Conservation (phyloP, 2,888 invertebrate species). For the Linhomoeus sp. region DNA sequence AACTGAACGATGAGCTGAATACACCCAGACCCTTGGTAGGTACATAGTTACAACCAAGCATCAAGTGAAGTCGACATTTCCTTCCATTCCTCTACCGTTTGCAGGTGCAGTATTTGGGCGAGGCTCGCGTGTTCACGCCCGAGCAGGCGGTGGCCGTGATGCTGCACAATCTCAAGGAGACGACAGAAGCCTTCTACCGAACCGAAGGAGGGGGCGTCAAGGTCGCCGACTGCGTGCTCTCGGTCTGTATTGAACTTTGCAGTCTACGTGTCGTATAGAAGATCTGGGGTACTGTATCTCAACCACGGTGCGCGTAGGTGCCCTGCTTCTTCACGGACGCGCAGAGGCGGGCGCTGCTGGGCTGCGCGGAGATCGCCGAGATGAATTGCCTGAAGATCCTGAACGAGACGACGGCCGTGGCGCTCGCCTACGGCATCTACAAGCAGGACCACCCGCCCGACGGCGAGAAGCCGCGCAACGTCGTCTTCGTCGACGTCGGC, state of each 20-base stretch:
- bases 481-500: constrained; percentile 90
- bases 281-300: not conserved
- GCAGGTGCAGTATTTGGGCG: constrained; percentile 58
- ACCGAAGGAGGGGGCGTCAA: constrained; percentile 47
- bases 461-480: constrained; percentile 69
- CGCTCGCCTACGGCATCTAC: constrained; percentile 89
- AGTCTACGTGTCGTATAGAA: not conserved
- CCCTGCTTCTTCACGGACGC: constrained; percentile 86
- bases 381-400: constrained; percentile 79
- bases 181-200: constrained; percentile 60
- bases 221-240: constrained; percentile 38
- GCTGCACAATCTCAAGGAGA: constrained; percentile 83
- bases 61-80: too few species aligned
- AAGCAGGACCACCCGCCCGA: constrained; percentile 78
- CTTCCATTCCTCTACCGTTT: too few species aligned
- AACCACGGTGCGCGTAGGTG: constrained; percentile 29
- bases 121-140: constrained; percentile 58
- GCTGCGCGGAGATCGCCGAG: constrained; percentile 75
- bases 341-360: constrained; percentile 70
- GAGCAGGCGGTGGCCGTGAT: constrained; percentile 92
- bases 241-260: constrained; percentile 22
- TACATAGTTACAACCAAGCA: too few species aligned
- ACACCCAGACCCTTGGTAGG: too few species aligned
- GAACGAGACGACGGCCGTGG: constrained; percentile 93
- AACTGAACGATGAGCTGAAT: too few species aligned